Conservation (phyloP, 1,140 invertebrate species). For the Hylyphantes graminicola region DNA sequence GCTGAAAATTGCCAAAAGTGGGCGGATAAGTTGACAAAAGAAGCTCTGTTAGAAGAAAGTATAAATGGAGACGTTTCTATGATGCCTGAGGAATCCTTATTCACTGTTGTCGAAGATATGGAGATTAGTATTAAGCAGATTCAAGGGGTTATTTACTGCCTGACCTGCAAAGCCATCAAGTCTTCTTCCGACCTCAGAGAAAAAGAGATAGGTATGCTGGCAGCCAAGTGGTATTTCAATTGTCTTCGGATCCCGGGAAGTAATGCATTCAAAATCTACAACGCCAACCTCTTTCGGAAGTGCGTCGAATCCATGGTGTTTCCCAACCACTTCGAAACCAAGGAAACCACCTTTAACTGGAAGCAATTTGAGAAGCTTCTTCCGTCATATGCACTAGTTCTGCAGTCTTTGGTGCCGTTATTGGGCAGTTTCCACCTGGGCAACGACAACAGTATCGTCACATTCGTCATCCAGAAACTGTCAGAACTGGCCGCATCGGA, state of each 20-base stretch:
- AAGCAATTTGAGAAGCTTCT: slow-evolving; percentile 27
- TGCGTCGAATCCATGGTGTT: slow-evolving; percentile 69
- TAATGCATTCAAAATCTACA: slow-evolving; percentile 73
- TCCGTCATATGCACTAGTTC: neutral
- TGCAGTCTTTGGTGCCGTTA: slow-evolving; percentile 65
- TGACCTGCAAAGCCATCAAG: slow-evolving; percentile 30
- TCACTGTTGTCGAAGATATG: slow-evolving; percentile 13
- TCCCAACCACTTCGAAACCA: slow-evolving; percentile 62
- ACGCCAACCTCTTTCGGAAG: slow-evolving; percentile 72
- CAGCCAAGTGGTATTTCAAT: slow-evolving; percentile 68
- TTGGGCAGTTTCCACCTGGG: slow-evolving; percentile 70
- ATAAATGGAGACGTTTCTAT: neutral
- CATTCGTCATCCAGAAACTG: slow-evolving; percentile 70
- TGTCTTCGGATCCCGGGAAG: slow-evolving; percentile 72
- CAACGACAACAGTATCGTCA: slow-evolving; percentile 69
- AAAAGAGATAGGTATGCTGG: slow-evolving; percentile 8
- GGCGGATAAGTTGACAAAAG: neutral
- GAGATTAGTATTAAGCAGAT: slow-evolving; percentile 28
- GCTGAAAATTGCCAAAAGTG: neutral
- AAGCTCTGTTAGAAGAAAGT: neutral
- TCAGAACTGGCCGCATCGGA: slow-evolving; percentile 65
- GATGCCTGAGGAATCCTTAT: slow-evolving; percentile 12
- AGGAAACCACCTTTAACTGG: neutral
- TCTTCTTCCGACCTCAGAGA: neutral
- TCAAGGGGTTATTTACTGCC: slow-evolving; percentile 24